These are phyloP conservation scores for Eristalis pertinax DNA, from an alignment of 2,888 invertebrate genomes.

Conservation along the genomic window DNA sequence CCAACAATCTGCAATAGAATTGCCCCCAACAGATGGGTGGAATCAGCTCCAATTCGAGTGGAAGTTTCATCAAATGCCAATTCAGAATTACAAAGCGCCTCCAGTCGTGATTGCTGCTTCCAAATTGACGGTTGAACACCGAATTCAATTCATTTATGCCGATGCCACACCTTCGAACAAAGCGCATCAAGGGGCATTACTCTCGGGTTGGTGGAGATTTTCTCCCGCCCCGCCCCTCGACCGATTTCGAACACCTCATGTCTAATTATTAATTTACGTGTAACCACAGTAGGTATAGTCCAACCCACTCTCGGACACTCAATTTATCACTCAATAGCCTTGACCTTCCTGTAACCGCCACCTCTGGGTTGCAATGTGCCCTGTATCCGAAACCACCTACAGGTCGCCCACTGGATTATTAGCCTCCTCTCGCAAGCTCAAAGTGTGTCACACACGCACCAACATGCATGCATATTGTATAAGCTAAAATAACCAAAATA, in stretches of 20 bases:
- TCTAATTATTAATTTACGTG: background rate
- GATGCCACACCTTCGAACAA: background rate
- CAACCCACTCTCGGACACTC: background rate
- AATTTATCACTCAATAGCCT: background rate
- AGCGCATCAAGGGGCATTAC: background rate
- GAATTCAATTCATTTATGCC: background rate
- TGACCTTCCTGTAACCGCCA: background rate
- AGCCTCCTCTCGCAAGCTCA: background rate
- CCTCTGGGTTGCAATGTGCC: background rate
- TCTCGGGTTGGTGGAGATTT: background rate
- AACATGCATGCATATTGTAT: background rate
- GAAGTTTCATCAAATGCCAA: background rate
- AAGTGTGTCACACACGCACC: background rate
- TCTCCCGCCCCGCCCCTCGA: background rate
- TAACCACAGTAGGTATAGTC: background rate
- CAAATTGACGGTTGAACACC: background rate
- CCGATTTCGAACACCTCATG: background rate
- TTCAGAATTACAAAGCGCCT: background rate
- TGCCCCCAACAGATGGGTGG: background rate
- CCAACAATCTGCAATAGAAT: background rate
- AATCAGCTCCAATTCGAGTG: background rate
- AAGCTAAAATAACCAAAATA: slow-evolving; percentile 44
- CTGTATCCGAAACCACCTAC: background rate
- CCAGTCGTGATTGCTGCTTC: background rate
- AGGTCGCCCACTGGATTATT: background rate